A percentile compares a stretch with the other conserved stretches of the same genome.
phyloP scores from a whole-genome alignment of 2,797 vertebrate genomes.

The Clarias platycephalus region DNA sequence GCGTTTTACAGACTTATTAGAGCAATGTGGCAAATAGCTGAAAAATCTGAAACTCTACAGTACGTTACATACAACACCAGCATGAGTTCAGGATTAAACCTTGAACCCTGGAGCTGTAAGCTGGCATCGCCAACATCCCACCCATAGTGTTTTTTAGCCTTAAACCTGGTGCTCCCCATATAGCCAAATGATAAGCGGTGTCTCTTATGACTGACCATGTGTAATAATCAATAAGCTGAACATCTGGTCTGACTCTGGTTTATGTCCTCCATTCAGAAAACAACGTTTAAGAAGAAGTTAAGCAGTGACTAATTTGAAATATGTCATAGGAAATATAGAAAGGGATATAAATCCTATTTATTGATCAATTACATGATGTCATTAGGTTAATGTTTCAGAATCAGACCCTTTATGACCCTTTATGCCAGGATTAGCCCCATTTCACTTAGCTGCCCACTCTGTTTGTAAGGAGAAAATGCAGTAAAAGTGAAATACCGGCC shows the following conservation, averaged over 20 bases:
- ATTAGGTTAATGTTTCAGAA: conserved; percentile 71
- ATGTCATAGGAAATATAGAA: conserved; percentile 75
- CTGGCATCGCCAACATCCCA: neutral
- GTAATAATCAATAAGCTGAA: conserved; percentile 38
- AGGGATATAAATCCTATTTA: conserved; percentile 76
- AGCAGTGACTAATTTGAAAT: conserved; percentile 70
- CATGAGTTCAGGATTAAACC: neutral
- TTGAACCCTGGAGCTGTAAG: neutral
- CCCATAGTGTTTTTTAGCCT: neutral
- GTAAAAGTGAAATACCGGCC: conserved; percentile 76
- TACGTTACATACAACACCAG: neutral
- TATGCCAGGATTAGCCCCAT: conserved; percentile 65
- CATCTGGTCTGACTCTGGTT: conserved; percentile 50
- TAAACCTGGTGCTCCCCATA: neutral
- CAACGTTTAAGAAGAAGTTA: conserved; percentile 73
- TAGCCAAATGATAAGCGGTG: conserved; percentile 7
- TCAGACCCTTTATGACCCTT: conserved; percentile 69
- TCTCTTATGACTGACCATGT: conserved; percentile 11
- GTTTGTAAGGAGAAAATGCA: conserved; percentile 73
- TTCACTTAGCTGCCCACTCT: conserved; percentile 62
- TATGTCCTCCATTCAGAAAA: conserved; percentile 76
- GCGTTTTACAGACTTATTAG: neutral
- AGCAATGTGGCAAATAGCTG: neutral
- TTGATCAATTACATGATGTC: conserved; percentile 79
- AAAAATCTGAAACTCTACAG: neutral